phyloP scores from a whole-genome alignment of 2,888 invertebrate genomes.

The Netelia inedita region DNA sequence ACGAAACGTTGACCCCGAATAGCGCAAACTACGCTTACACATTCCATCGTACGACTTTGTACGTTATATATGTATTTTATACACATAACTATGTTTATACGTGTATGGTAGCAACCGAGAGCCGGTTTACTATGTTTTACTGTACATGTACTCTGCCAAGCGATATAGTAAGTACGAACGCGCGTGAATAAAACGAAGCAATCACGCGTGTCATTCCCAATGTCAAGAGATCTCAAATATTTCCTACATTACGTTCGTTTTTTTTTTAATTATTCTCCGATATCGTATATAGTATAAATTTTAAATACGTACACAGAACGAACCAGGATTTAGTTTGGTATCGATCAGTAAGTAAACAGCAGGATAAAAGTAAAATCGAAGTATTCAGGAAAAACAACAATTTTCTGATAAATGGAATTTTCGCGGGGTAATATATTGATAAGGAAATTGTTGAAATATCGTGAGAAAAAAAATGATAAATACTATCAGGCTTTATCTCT shows the following conservation, averaged over 20 bases:
- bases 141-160: constrained; percentile 26
- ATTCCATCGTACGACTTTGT: not conserved
- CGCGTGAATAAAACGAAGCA: constrained; percentile 43
- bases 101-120: not conserved
- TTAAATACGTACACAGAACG: not conserved
- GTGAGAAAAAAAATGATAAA: too few species aligned
- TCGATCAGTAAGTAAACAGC: too few species aligned
- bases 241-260: not conserved
- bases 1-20: constrained; percentile 54
- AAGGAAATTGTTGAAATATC: too few species aligned
- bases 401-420: too few species aligned
- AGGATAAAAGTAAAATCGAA: too few species aligned
- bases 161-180: not conserved
- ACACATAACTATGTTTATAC: not conserved
- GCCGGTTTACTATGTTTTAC: constrained; percentile 50
- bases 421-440: too few species aligned
- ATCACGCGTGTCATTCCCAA: constrained; percentile 58
- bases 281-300: constrained; percentile 1
- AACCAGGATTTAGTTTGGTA: not conserved
- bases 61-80: not conserved
- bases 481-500: too few species aligned
- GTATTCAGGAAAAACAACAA: too few species aligned
- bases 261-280: constrained; percentile 2
- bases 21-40: not conserved
- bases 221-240: constrained; percentile 52